Percentiles rank a stretch among this genome's conserved stretches.
Evolutionary conservation across 2,113 vertebrate genomes (phyloP).

Genomic region (Hippotragus niger): DNA sequence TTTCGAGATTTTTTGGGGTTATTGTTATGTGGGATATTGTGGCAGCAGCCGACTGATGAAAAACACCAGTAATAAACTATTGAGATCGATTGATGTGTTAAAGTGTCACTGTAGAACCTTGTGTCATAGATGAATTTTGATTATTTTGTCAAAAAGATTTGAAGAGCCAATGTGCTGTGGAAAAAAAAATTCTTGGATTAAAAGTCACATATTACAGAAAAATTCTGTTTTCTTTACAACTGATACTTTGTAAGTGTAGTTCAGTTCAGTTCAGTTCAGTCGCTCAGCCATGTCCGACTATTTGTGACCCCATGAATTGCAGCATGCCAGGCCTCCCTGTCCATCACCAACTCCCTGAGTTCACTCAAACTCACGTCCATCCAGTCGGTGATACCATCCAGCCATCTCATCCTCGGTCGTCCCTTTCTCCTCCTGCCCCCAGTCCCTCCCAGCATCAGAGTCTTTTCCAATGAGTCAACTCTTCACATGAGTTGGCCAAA

Average conservation of each 20-base stretch:
- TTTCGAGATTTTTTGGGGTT: background rate
- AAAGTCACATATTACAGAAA: background rate
- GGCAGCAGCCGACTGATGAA: background rate
- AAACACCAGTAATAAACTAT: background rate
- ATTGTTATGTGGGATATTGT: background rate
- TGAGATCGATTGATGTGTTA: background rate
- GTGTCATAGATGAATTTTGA: background rate
- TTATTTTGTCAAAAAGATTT: background rate
- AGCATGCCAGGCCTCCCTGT: too few relatives aligned
- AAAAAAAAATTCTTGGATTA: background rate
- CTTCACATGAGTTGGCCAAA: too few relatives aligned
- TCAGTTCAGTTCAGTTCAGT: too few relatives aligned
- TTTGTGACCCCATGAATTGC: too few relatives aligned
- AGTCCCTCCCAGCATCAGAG: too few relatives aligned
- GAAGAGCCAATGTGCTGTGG: background rate
- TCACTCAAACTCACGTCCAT: too few relatives aligned
- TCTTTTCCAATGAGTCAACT: too few relatives aligned
- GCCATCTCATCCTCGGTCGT: too few relatives aligned
- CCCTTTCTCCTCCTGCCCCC: too few relatives aligned
- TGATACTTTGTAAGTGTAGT: background rate
- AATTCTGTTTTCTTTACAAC: background rate
- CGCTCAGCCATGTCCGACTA: rapidly evolving
- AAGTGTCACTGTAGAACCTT: background rate
- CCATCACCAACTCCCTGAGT: too few relatives aligned
- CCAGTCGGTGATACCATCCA: too few relatives aligned